phyloP scores from a whole-genome alignment of 2,888 invertebrate genomes.

The Enchytraeus crypticus region DNA sequence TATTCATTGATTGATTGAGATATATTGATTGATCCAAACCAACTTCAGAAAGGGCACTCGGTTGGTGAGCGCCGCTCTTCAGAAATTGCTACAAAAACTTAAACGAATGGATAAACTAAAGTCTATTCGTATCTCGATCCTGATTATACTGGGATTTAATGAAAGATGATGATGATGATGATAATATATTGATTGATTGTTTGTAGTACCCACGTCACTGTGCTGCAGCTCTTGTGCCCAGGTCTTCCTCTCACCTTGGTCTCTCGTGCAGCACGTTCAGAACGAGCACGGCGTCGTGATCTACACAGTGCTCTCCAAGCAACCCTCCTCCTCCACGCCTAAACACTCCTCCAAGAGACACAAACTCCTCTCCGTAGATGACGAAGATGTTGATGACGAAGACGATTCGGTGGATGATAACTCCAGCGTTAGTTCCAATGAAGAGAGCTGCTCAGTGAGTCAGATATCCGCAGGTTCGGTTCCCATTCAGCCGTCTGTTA shows the following conservation, averaged over 20 bases:
- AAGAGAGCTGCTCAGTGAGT: too few relatives aligned
- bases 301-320: constrained; percentile 75
- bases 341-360: not conserved
- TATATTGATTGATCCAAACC: too few relatives aligned
- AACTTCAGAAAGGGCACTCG: too few relatives aligned
- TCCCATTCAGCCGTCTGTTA: not conserved
- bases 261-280: constrained; percentile 86
- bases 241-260: constrained; percentile 63
- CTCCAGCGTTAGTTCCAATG: constrained; percentile 19
- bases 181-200: constrained; percentile 23
- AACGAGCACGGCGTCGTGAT: constrained; percentile 86
- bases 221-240: constrained; percentile 89
- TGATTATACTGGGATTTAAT: too few relatives aligned
- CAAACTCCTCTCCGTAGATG: constrained; percentile 4
- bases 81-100: too few relatives aligned
- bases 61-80: too few relatives aligned
- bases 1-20: too few relatives aligned
- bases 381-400: not conserved
- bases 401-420: too few relatives aligned
- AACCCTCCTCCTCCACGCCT: not conserved
- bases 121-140: too few relatives aligned
- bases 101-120: too few relatives aligned
- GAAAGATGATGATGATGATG: constrained; percentile 5
- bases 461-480: too few relatives aligned
- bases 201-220: constrained; percentile 77